Evolutionary conservation across 2,797 vertebrate genomes (phyloP).

Genomic region (Enteromius viviparus): DNA sequence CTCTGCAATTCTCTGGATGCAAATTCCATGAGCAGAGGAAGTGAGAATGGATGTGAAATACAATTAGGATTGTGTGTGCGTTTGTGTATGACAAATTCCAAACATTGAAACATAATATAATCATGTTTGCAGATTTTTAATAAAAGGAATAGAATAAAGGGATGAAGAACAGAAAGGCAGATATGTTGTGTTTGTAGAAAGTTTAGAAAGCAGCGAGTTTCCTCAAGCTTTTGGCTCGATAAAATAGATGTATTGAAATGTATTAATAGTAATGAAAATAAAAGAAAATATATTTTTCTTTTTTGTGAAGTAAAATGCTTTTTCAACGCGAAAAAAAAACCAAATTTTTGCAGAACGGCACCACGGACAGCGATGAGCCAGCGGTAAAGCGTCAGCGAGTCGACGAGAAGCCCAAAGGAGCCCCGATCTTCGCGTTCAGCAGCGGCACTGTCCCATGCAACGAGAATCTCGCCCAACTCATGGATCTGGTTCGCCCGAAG

Average conservation of each 20-base stretch:
- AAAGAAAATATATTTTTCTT: not conserved
- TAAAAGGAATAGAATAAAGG: not conserved
- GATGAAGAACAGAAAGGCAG: not conserved
- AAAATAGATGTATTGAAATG: not conserved
- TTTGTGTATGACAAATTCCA: not conserved
- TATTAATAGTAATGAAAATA: not conserved
- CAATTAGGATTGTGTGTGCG: not conserved
- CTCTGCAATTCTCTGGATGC: not conserved
- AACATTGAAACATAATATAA: constrained; percentile 10
- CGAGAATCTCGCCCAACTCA: too few relatives aligned
- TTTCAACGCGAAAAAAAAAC: not conserved
- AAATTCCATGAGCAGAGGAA: constrained; percentile 12
- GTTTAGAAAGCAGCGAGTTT: not conserved
- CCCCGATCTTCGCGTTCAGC: too few relatives aligned
- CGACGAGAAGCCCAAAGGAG: too few relatives aligned
- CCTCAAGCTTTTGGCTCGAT: not conserved
- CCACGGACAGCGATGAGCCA: too few relatives aligned
- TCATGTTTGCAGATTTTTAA: not conserved
- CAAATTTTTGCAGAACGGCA: too few relatives aligned
- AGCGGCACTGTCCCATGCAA: too few relatives aligned
- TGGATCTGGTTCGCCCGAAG: too few relatives aligned
- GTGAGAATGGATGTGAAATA: constrained; percentile 22
- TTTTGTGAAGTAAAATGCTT: not conserved
- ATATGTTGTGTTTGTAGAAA: not conserved
- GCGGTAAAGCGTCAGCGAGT: too few relatives aligned